A percentile compares a stretch with the other conserved stretches of the same genome.
phyloP scores from a whole-genome alignment of 2,797 vertebrate species.

The Cyprinodon diabolis region DNA sequence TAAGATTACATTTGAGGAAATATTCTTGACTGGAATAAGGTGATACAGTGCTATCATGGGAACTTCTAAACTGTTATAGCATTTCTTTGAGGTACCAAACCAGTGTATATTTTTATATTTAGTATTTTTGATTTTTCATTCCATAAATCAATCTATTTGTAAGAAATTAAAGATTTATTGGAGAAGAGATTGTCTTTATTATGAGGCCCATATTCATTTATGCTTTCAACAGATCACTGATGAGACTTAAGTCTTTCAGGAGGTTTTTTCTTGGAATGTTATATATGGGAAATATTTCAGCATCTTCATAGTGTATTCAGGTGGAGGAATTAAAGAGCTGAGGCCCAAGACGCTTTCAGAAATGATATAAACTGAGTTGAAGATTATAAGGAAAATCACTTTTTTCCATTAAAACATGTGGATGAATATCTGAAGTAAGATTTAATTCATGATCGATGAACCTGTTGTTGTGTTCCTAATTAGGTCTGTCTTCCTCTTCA shows the following conservation, averaged over 20 bases:
- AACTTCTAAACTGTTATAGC: too few species aligned
- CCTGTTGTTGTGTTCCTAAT: not conserved
- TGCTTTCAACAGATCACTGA: not conserved
- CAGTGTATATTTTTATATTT: too few species aligned
- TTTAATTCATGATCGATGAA: not conserved
- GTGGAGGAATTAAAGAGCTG: not conserved
- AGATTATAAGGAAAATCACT: not conserved
- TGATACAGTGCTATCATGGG: too few species aligned
- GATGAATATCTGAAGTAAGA: not conserved
- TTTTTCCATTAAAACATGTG: not conserved
- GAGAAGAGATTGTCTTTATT: not conserved
- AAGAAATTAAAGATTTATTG: not conserved
- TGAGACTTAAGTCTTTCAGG: not conserved
- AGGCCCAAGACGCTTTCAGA: not conserved
- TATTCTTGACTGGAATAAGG: not conserved
- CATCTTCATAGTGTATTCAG: not conserved
- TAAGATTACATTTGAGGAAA: not conserved
- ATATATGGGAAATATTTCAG: not conserved
- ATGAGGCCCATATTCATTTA: not conserved
- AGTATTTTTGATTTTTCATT: too few species aligned
- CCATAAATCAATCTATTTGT: not conserved
- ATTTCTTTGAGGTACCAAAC: too few species aligned
- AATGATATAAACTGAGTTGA: not conserved
- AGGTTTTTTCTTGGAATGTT: not conserved
- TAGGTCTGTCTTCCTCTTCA: conserved; percentile 13